phyloP scores from a whole-genome alignment of 2,113 vertebrate genomes.

The Ariopsis seemanni region DNA sequence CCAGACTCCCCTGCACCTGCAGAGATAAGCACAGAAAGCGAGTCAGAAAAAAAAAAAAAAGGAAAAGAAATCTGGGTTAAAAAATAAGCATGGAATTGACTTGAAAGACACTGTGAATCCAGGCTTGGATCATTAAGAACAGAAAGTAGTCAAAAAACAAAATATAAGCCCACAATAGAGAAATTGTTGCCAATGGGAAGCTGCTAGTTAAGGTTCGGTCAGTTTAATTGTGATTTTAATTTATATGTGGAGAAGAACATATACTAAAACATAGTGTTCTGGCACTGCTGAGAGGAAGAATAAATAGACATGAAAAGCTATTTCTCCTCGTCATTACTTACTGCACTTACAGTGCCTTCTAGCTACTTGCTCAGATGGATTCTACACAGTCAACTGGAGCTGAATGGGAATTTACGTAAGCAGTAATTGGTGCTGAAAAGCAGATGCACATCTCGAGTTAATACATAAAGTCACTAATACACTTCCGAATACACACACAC shows the following conservation, averaged over 20 bases:
- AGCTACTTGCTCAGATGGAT: neutral
- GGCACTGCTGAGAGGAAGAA: neutral
- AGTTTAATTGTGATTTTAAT: neutral
- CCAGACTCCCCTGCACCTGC: conserved; percentile 95
- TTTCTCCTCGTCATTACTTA: neutral
- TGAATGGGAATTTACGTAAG: neutral
- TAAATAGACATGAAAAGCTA: neutral
- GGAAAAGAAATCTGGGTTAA: neutral
- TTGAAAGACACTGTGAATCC: neutral
- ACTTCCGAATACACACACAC: neutral
- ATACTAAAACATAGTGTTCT: neutral
- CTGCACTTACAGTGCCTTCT: neutral
- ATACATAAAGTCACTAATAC: neutral
- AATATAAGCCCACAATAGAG: neutral
- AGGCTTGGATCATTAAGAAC: too few species aligned
- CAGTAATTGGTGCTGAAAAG: neutral
- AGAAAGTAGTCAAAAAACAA: neutral
- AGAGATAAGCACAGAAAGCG: conserved; percentile 60
- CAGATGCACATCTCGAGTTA: neutral
- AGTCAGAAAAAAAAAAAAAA: neutral
- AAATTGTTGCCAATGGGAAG: neutral
- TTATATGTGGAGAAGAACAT: neutral
- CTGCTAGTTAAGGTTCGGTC: neutral
- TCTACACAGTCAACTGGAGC: neutral
- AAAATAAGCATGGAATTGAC: neutral